Percentiles rank a stretch among this genome's conserved stretches.
These are phyloP conservation scores for Parapsyche elsis DNA, from an alignment of 1,140 invertebrate species.

Conservation along the genomic window DNA sequence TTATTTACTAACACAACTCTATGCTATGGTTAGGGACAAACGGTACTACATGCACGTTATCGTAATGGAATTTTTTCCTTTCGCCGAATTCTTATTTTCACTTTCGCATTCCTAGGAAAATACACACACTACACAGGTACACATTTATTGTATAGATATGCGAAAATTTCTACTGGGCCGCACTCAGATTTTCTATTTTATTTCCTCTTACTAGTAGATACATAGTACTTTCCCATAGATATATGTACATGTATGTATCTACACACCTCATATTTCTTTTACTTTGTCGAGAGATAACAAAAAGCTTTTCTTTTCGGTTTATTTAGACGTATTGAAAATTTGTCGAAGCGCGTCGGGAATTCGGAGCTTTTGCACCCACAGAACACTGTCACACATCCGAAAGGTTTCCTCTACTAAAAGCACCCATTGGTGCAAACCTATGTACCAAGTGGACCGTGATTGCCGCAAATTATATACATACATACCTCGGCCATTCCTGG, in stretches of 20 bases:
- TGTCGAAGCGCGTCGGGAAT: slow-evolving; percentile 1
- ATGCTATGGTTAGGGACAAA: too few relatives aligned
- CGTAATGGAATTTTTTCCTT: too few relatives aligned
- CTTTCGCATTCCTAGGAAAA: too few relatives aligned
- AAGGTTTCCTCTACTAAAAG: neutral
- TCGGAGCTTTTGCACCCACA: neutral
- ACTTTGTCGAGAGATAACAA: neutral
- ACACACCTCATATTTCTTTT: neutral
- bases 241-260: too few relatives aligned
- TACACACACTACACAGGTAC: too few relatives aligned
- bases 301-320: slow-evolving; percentile 20
- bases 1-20: too few relatives aligned
- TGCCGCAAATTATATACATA: neutral
- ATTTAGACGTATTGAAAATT: slow-evolving; percentile 29
- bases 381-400: neutral
- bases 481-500: too few relatives aligned
- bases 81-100: too few relatives aligned
- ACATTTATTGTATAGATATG: too few relatives aligned
- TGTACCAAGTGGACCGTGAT: neutral
- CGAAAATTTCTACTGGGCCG: neutral
- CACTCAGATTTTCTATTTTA: neutral
- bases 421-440: neutral
- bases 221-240: too few relatives aligned
- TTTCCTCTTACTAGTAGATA: too few relatives aligned
- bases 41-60: too few relatives aligned